Evolutionary conservation across 2,888 invertebrate species (phyloP), one percentile per base, ranked within the genome.

Genomic region (Tenthredo mesomela): DNA sequence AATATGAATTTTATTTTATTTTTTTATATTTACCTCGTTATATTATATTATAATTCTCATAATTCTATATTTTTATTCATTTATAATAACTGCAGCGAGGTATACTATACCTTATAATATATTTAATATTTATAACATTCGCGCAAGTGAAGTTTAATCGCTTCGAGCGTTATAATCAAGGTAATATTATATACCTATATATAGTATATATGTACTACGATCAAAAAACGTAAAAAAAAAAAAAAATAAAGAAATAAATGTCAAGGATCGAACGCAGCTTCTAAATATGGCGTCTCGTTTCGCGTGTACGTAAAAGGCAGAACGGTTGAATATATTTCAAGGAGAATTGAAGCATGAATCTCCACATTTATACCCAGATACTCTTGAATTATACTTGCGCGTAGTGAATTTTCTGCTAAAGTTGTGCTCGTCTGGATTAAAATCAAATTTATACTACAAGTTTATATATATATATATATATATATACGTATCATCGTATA

Each of bases 311-410:
- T 61, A 80, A 80, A 61, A 80, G 80, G 80, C 80, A 80, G 80
- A 61, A 80, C 80, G n/a, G 80, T 33, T 58, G 80, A 80, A 80
- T 61, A 80, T 61, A 80, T 80, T 80, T 80, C 80, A 80, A 80
- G 78, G 78, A 78, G 78, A 78, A 78, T 78, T 78, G 47, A 37
- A 75, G 71, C 58, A 61, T 43, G 73, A 73, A 21, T 40, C 37
- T 61, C 61, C 15, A 37, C 61, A 40, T 61, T 37, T 50, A 40
- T 50, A 40, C 54, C 54, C 78, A 54, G 54, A 77, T 29, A 29
- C 7, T 54, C 9, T 50, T 29, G 25, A 40, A 40, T 73, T n/a
- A 40, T 73, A 73, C 12, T 37, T 73, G 21, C 12, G 40, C 18
- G 43, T 4, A 73, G 71, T 73, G 71, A 43, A 73, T 73, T 73